Evolutionary conservation across 2,888 invertebrate species (phyloP).

Genomic region (Notodromas monacha): DNA sequence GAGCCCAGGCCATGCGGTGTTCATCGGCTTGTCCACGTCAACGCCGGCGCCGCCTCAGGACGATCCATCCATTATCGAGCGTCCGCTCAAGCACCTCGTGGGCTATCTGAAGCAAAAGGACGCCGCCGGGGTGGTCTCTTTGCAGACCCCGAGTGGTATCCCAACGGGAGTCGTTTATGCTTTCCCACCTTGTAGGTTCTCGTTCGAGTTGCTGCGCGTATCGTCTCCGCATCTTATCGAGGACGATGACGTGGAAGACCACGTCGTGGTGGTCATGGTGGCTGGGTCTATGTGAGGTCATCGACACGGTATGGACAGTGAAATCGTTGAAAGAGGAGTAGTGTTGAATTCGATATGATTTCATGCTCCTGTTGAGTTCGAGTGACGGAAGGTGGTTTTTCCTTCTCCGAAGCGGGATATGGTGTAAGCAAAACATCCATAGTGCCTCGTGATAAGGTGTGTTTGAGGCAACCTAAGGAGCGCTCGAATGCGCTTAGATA

Average conservation of each 20-base stretch:
- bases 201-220: slow-evolving; percentile 58
- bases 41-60: slow-evolving; percentile 39
- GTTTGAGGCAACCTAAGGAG: too few relatives aligned
- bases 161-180: slow-evolving; percentile 89
- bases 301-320: too few relatives aligned
- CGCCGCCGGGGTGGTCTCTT: slow-evolving; percentile 84
- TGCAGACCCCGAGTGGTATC: slow-evolving; percentile 56
- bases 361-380: too few relatives aligned
- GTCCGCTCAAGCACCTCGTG: slow-evolving; percentile 69
- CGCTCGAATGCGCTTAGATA: too few relatives aligned
- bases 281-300: too few relatives aligned
- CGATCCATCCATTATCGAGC: slow-evolving; percentile 51
- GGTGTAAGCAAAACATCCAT: too few relatives aligned
- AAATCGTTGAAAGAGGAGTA: too few relatives aligned
- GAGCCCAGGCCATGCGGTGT: slow-evolving; percentile 66
- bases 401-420: too few relatives aligned
- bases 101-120: slow-evolving; percentile 92
- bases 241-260: slow-evolving; percentile 68
- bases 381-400: too few relatives aligned
- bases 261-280: slow-evolving; percentile 71
- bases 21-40: slow-evolving; percentile 60
- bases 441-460: too few relatives aligned
- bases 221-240: slow-evolving; percentile 66
- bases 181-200: slow-evolving; percentile 88
- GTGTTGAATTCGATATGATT: too few relatives aligned